Conservation (phyloP, 2,888 invertebrate species). For the Rhagonycha lutea region DNA sequence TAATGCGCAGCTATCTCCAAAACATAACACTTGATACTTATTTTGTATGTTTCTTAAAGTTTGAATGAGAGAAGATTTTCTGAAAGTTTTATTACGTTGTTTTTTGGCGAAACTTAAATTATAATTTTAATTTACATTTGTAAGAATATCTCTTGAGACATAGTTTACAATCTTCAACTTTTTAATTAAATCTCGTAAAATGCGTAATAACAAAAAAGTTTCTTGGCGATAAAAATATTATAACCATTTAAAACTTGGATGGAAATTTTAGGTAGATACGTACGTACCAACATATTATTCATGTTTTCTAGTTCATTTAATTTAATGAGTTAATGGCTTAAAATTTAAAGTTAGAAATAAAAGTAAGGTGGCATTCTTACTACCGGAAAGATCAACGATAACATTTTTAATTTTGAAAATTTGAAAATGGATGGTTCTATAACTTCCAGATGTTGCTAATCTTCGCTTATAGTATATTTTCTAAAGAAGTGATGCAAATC, state of each 20-base stretch:
- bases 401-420: neutral
- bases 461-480: neutral
- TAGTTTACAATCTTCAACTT: neutral
- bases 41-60: conserved; percentile 1
- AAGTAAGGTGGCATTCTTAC: neutral
- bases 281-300: neutral
- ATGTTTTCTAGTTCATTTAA: neutral
- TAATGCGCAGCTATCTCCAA: neutral
- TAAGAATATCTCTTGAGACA: neutral
- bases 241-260: neutral
- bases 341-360: neutral
- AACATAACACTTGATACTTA: neutral
- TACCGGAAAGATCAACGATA: neutral
- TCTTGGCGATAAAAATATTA: neutral
- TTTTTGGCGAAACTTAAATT: conserved; percentile 1
- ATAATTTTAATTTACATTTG: conserved; percentile 4
- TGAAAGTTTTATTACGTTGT: conserved; percentile 4
- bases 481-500: neutral
- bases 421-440: neutral
- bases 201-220: neutral
- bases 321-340: neutral
- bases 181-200: conserved; percentile 2
- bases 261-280: neutral
- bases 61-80: neutral
- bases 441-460: neutral